A percentile compares a stretch with the other conserved stretches of the same genome.
These are phyloP conservation scores for Arctocebus calabarensis DNA, from an alignment of 2,797 vertebrate species.

Conservation along the genomic window DNA sequence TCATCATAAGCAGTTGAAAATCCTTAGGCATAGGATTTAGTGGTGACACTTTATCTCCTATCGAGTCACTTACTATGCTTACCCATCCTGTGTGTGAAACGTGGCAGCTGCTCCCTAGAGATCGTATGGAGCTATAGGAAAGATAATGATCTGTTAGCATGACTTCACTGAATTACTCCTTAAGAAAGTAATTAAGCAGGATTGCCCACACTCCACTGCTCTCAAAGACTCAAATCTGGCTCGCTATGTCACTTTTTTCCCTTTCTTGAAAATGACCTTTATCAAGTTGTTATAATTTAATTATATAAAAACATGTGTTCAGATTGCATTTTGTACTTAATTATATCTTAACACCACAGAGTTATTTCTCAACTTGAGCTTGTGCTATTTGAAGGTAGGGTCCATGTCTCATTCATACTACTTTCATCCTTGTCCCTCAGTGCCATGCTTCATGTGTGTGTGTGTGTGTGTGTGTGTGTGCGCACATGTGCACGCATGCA, in stretches of 20 bases:
- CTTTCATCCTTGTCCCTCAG: neutral
- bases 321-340: neutral
- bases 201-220: constrained; percentile 68
- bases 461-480: no score
- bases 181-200: constrained; percentile 71
- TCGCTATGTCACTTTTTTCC: constrained; percentile 51
- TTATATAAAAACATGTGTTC: constrained; percentile 6
- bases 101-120: constrained; percentile 60
- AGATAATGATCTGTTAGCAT: constrained; percentile 75
- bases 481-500: no score
- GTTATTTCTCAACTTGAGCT: neutral
- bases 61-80: constrained; percentile 42
- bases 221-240: constrained; percentile 51
- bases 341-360: neutral
- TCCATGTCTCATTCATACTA: neutral
- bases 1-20: neutral
- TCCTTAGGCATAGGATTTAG: neutral
- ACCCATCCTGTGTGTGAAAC: neutral
- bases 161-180: constrained; percentile 72
- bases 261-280: constrained; percentile 68
- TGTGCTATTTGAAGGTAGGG: neutral
- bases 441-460: rapidly evolving
- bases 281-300: constrained; percentile 46
- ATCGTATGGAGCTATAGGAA: constrained; percentile 52
- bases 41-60: neutral